Base-by-base conservation (phyloP, 2,888 invertebrate genomes). In the Camptogramma bilineatum region DNA sequence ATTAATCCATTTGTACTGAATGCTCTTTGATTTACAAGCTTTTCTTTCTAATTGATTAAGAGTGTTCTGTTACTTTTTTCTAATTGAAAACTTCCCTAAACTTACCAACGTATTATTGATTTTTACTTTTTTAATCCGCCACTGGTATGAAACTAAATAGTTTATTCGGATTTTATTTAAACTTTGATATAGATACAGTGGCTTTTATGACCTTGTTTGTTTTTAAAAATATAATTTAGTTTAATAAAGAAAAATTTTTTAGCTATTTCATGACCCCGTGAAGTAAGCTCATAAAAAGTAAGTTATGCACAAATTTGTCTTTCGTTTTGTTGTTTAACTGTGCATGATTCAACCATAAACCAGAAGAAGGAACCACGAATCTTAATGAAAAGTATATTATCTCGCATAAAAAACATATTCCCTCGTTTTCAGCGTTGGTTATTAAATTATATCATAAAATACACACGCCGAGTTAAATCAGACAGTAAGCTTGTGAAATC, bases 381-480 rank as follows among this genome's bases (percentile, higher is more conserved):
- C 84, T 82, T 88, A 90, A 91, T 90, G 86, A 91, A 90, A 91
- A 87, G 87, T 87, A 87, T 89, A 90, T 90, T 90, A 90, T 88
- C 86, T 83, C 84, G 73, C 90, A 88, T 91, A 89, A 91, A 91
- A 64, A 91, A 89, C 85, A 84, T 87, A 90, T 90, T 89, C 81
- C 85, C 81, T 82, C 86, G 83, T 89, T 88, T 87, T 86, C 87
- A 86, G 79, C 82, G 85, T 72, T 71, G 83, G 87, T 88, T 91
- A 90, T 91, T 90, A 90, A 91, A 91, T 91, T 88, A 88, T 88
- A 90, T 89, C 86, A 89, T 90, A 90, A 91, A 90, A 90, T 91
- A 90, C 88, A 88, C 89, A 85, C 86, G 83, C 84, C 79, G 82
- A 85, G 86, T 86, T 85, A 88, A 89, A 90, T 91, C 90, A 83